Conservation (phyloP, 64 coral and sea anemone species). For the Astreopora myriophthalma region DNA sequence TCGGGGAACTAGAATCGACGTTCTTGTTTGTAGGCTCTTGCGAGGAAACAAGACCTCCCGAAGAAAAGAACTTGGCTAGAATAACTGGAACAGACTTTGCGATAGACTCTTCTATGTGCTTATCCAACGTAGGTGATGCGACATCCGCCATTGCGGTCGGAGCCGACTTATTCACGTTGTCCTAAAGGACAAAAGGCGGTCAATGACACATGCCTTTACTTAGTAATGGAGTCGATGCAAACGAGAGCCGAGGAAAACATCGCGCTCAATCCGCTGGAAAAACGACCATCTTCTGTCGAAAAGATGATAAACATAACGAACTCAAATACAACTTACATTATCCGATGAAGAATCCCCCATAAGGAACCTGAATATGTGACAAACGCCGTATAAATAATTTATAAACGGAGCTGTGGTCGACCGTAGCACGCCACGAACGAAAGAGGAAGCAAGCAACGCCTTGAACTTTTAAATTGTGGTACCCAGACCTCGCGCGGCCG, state of each 20-base stretch:
- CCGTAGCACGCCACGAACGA: conserved; percentile 62
- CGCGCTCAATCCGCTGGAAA: conserved; percentile 4
- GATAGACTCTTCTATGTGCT: no score
- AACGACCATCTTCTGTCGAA: not conserved
- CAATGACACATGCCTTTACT: conserved; percentile 46
- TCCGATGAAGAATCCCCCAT: not conserved
- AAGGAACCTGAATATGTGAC: not conserved
- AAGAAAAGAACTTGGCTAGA: no score
- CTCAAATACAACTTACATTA: conserved; percentile 12
- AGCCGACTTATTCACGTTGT: not conserved
- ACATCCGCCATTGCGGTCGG: conserved; percentile 14
- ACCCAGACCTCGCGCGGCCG: conserved; percentile 35
- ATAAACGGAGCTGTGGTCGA: conserved; percentile 15
- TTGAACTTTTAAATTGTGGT: conserved; percentile 35
- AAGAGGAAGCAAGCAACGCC: conserved; percentile 52
- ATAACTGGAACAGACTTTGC: no score
- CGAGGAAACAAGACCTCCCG: no score
- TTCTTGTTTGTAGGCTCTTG: no score
- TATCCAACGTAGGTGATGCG: not conserved
- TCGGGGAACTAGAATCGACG: no score
- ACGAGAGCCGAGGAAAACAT: not conserved
- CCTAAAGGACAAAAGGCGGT: conserved; percentile 38
- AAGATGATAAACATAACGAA: not conserved
- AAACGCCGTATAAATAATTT: conserved; percentile 10
- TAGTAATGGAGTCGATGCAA: not conserved